Conservation (phyloP, 2,113 vertebrate species). For the Theristicus caerulescens region DNA sequence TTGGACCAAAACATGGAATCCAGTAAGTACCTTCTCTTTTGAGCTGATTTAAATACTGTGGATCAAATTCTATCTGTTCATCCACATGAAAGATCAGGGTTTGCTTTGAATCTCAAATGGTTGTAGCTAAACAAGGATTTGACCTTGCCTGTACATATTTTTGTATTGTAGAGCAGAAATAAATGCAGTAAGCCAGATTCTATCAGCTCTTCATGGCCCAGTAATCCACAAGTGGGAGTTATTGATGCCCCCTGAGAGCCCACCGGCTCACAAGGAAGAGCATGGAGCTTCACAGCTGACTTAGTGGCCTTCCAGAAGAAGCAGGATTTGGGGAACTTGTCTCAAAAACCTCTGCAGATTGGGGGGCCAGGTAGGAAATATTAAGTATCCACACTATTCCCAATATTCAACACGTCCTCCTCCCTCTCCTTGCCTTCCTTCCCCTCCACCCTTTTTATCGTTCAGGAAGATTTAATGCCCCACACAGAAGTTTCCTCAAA, state of each 20-base stretch:
- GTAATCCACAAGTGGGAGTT: neutral
- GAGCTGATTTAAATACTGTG: neutral
- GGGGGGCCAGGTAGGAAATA: neutral
- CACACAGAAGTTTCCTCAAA: neutral
- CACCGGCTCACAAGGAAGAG: fast-evolving
- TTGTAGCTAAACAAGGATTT: neutral
- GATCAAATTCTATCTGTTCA: neutral
- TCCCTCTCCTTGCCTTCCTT: neutral
- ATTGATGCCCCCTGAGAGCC: neutral
- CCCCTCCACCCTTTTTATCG: neutral
- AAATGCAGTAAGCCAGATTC: neutral
- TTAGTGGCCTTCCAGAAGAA: neutral
- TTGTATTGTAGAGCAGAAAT: neutral
- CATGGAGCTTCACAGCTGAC: neutral
- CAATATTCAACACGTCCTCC: neutral
- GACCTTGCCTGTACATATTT: neutral
- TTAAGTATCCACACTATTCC: neutral
- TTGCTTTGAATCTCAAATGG: neutral
- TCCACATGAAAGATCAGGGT: neutral
- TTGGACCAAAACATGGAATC: neutral
- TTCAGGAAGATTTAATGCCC: neutral
- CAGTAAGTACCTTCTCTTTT: neutral
- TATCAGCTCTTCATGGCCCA: neutral
- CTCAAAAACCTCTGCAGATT: neutral
- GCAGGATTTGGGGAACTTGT: neutral